A percentile compares a stretch with the other conserved stretches of the same genome.
Conservation (phyloP, 2,797 vertebrate species). For the Chrosomus eos region DNA sequence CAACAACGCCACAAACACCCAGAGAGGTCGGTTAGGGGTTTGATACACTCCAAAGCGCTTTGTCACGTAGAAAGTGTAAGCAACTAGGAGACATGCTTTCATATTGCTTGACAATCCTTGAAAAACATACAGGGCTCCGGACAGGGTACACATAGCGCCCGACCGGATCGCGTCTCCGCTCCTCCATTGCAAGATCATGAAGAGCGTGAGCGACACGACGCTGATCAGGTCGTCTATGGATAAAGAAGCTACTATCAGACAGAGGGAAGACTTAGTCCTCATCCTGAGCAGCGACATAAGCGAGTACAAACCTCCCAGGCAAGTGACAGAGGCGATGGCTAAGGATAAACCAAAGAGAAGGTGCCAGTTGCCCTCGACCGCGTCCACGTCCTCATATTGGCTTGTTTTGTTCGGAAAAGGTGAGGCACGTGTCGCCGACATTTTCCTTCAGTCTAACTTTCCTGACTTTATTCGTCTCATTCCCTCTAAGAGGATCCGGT, state of each 20-base stretch:
- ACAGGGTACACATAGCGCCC: constrained; percentile 82
- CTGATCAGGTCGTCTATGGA: constrained; percentile 92
- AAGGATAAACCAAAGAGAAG: constrained; percentile 86
- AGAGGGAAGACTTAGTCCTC: constrained; percentile 83
- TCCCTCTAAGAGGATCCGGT: not conserved
- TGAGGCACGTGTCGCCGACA: constrained; percentile 79
- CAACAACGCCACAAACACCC: constrained; percentile 78
- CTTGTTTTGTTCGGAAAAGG: constrained; percentile 80
- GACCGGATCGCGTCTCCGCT: constrained; percentile 63
- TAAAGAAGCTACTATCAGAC: constrained; percentile 90
- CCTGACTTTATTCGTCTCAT: constrained; percentile 29
- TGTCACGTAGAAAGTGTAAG: constrained; percentile 88
- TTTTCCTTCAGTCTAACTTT: constrained; percentile 65
- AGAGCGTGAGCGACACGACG: constrained; percentile 84
- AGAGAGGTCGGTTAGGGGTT: constrained; percentile 67
- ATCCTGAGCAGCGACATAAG: constrained; percentile 83
- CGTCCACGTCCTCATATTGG: constrained; percentile 71
- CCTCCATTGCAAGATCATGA: constrained; percentile 88
- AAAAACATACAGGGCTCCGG: constrained; percentile 90
- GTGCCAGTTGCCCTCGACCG: constrained; percentile 70
- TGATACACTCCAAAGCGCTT: constrained; percentile 73
- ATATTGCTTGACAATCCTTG: constrained; percentile 93
- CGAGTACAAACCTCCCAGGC: constrained; percentile 87
- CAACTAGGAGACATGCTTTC: constrained; percentile 89
- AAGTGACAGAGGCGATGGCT: constrained; percentile 78